A percentile compares a stretch with the other conserved stretches of the same genome.
These are phyloP conservation scores for Anthonomus grandis DNA, from an alignment of 1,140 invertebrate genomes.

Conservation along the genomic window DNA sequence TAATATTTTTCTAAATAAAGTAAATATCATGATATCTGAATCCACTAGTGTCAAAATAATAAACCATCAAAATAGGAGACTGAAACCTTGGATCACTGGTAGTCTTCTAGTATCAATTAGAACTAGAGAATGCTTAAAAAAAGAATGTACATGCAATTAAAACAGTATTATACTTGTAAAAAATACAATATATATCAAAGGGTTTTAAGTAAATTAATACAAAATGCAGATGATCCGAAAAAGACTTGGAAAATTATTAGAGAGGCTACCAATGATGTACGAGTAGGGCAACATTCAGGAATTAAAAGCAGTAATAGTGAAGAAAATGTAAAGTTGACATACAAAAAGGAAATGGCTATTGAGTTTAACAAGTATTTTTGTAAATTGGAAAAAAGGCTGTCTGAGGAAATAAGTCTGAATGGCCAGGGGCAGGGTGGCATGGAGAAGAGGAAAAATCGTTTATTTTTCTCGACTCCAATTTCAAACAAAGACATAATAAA, in stretches of 20 bases:
- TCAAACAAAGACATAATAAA: background rate
- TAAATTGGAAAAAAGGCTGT: background rate
- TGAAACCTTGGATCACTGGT: background rate
- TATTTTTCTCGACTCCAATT: background rate
- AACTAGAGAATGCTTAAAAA: conserved; percentile 7
- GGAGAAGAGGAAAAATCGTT: background rate
- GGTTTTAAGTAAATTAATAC: background rate
- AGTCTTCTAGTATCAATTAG: background rate
- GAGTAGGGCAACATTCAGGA: background rate
- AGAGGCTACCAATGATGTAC: background rate
- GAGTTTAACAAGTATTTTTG: conserved; percentile 6
- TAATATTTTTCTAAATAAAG: too few relatives aligned
- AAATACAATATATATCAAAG: background rate
- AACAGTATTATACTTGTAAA: background rate
- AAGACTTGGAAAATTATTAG: conserved; percentile 2
- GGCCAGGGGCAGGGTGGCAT: background rate
- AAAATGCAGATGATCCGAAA: background rate
- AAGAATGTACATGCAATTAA: conserved; percentile 10
- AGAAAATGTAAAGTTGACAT: background rate
- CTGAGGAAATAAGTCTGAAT: background rate
- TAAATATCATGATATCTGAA: background rate
- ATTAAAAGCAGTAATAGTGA: background rate
- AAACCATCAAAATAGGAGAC: background rate
- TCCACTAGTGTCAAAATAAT: background rate
- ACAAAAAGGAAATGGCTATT: background rate